Evolutionary conservation across 2,888 invertebrate species (phyloP).

Genomic region (Pyrocoelia pectoralis): DNA sequence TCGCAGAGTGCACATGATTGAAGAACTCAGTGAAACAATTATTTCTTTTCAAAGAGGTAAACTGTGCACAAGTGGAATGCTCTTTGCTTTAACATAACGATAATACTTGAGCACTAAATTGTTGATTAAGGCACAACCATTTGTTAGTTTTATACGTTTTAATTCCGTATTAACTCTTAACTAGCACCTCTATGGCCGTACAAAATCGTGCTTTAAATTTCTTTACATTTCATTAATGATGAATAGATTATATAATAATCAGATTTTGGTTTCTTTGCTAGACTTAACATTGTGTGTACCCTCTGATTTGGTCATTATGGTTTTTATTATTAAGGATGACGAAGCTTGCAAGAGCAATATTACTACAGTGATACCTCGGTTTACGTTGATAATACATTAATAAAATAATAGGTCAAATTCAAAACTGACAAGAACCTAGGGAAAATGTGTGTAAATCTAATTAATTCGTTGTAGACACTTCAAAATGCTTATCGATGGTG

Average conservation of each 20-base stretch:
- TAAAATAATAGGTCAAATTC: too few relatives aligned
- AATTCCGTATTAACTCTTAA: conserved; percentile 4
- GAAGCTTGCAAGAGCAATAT: background rate
- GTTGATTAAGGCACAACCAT: conserved; percentile 16
- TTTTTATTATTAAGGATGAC: background rate
- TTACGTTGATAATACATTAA: too few relatives aligned
- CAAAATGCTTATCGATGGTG: too few relatives aligned
- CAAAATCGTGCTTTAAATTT: background rate
- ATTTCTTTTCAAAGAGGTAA: conserved; percentile 99
- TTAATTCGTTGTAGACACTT: too few relatives aligned
- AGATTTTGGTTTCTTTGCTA: background rate
- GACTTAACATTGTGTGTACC: background rate
- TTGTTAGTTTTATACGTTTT: background rate
- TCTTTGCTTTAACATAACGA: conserved; percentile 25
- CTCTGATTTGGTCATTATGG: background rate
- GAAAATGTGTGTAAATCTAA: too few relatives aligned
- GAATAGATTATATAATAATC: background rate
- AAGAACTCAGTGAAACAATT: conserved; percentile 97
- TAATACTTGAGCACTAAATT: conserved; percentile 23
- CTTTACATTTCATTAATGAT: background rate
- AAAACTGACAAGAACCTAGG: too few relatives aligned
- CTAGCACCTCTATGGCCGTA: conserved; percentile 1
- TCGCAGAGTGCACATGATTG: conserved; percentile 97
- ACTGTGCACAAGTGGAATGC: conserved; percentile 48
- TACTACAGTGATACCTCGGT: too few relatives aligned